phyloP scores from a whole-genome alignment of 2,113 vertebrate genomes.

The Panthera tigris region DNA sequence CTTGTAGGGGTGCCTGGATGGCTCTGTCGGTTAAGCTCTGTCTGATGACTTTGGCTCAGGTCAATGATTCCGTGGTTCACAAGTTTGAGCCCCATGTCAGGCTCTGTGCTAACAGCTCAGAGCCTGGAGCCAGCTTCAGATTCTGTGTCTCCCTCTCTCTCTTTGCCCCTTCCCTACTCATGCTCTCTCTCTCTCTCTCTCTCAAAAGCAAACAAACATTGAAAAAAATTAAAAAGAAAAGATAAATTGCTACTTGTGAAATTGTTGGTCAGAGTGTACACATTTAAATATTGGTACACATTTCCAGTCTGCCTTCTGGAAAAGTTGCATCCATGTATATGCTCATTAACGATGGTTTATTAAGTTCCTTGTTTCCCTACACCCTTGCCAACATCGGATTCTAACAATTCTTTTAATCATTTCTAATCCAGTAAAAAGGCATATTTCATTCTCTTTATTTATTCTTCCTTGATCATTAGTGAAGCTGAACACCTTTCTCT shows the following conservation, averaged over 20 bases:
- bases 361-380: not conserved
- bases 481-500: not conserved
- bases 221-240: not conserved
- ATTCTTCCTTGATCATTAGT: not conserved
- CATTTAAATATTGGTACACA: not conserved
- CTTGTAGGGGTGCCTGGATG: not conserved
- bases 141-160: no score
- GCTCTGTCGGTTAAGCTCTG: no score
- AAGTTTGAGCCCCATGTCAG: no score
- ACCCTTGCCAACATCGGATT: not conserved
- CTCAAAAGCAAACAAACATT: no score
- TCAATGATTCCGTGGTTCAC: no score
- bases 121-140: no score
- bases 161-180: no score
- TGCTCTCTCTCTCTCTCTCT: no score
- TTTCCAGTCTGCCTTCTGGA: not conserved
- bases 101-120: no score
- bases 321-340: not conserved
- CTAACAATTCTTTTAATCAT: not conserved
- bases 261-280: not conserved
- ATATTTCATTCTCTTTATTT: not conserved
- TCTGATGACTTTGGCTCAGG: no score
- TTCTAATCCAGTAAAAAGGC: not conserved
- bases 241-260: not conserved
- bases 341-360: not conserved